Evolutionary conservation across 2,113 vertebrate genomes (phyloP).

Genomic region (Aegotheles bennettii): DNA sequence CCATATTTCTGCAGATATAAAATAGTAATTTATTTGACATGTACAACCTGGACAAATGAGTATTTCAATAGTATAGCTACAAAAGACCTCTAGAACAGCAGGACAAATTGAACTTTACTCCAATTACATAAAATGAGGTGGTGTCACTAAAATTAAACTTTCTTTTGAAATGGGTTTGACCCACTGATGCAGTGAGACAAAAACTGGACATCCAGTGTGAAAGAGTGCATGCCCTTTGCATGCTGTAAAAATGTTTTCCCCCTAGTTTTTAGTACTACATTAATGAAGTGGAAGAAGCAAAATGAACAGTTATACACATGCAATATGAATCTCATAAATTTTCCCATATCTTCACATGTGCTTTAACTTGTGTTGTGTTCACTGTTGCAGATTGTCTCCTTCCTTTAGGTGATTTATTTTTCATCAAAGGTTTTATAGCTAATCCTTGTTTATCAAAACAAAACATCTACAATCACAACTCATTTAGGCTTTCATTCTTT

Average conservation of each 20-base stretch:
- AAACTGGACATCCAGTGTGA: background rate
- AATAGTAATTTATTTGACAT: background rate
- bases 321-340: background rate
- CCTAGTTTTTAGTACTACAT: background rate
- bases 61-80: background rate
- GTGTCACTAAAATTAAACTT: background rate
- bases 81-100: background rate
- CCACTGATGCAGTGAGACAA: background rate
- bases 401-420: background rate
- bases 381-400: background rate
- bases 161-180: background rate
- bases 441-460: background rate
- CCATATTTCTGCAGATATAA: background rate
- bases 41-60: background rate
- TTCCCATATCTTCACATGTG: background rate
- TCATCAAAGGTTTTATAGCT: background rate
- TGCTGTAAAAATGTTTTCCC: background rate
- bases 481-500: slow-evolving; percentile 22
- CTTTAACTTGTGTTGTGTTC: background rate
- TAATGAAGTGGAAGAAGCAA: background rate
- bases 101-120: background rate
- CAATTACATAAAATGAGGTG: background rate
- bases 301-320: background rate
- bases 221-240: background rate
- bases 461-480: background rate